Base-by-base conservation (phyloP, 2,888 invertebrate genomes). In the Melanophora roralis region DNA sequence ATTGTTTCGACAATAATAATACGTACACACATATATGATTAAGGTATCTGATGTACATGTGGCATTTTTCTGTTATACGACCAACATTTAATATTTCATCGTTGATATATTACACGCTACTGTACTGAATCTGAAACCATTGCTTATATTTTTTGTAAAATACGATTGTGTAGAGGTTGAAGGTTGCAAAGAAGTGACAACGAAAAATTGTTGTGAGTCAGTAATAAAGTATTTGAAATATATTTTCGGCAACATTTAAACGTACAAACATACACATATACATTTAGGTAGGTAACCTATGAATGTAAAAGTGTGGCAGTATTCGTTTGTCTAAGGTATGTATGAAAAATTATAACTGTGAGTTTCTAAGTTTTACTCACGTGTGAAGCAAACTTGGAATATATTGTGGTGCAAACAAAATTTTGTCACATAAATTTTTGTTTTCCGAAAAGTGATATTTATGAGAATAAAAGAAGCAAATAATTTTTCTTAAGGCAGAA, bases 191-290 rank as follows among this genome's bases (percentile, higher is more conserved):
- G 8, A n/a, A 34, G 40, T 60, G 12, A 23, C 11, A 23, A 53
- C 3, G 32, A 68, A 68, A 51, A 67, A 43, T n/a, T 62, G n/a
- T 16, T 69, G 65, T 67, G 55, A 59, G 74, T 57, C 75, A 68
- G 75, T 68, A 60, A 82, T 80, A 81, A 80, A 57, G 67, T 55
- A 73, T 67, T 64, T 68, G 23, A 81, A 80, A 79, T 77, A 65
- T 67, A 53, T 75, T 69, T 62, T 51, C 59, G 49, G 73, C 62
- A 78, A 21, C 38, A 68, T 72, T 55, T 64, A 62, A 14, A 14
- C 14, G 43, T 47, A 16, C 21, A 34, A 57, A 60, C 38, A 65
- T 75, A 14, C 14, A 16, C 34, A 16, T 36, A 34, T 60, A 60
- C 38, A 65, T 75, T 81, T 82, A 51, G 23, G 57, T n/a, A n/a